Conservation (phyloP, 2,888 invertebrate species). For the Synergus laeviventris region DNA sequence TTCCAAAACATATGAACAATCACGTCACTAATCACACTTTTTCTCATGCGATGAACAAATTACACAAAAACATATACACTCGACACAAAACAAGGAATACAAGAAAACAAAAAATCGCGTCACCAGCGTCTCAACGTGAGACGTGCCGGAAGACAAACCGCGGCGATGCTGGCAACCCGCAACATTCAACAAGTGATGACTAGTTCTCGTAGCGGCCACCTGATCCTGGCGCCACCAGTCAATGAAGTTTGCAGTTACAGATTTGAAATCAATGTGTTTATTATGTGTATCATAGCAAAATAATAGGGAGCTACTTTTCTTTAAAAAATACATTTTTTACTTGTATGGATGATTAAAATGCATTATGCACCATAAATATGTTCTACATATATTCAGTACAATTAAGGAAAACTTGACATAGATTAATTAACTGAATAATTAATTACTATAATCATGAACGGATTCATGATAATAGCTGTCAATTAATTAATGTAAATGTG, state of each 20-base stretch:
- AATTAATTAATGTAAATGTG: too few relatives aligned
- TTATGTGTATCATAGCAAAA: too few relatives aligned
- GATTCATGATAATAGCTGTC: too few relatives aligned
- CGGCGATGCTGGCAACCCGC: not conserved
- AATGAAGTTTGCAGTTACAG: not conserved
- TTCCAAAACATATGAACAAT: not conserved
- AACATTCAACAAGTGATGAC: constrained; percentile 36
- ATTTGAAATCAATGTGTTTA: not conserved
- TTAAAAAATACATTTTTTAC: too few relatives aligned
- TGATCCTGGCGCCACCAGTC: constrained; percentile 23
- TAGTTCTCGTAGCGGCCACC: constrained; percentile 2
- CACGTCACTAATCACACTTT: constrained; percentile 20
- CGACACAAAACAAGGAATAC: not conserved
- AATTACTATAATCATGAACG: too few relatives aligned
- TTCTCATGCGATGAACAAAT: not conserved
- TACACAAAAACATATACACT: not conserved
- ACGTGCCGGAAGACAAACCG: constrained; percentile 28
- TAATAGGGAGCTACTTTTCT: too few relatives aligned
- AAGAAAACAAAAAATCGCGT: constrained; percentile 30
- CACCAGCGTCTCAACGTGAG: constrained; percentile 28
- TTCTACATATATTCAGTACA: too few relatives aligned
- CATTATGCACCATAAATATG: too few relatives aligned
- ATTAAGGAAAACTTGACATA: too few relatives aligned
- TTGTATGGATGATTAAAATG: too few relatives aligned
- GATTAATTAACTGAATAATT: too few relatives aligned